Evolutionary conservation across 2,797 vertebrate genomes (phyloP).

Genomic region (Hemitrygon akajei): DNA sequence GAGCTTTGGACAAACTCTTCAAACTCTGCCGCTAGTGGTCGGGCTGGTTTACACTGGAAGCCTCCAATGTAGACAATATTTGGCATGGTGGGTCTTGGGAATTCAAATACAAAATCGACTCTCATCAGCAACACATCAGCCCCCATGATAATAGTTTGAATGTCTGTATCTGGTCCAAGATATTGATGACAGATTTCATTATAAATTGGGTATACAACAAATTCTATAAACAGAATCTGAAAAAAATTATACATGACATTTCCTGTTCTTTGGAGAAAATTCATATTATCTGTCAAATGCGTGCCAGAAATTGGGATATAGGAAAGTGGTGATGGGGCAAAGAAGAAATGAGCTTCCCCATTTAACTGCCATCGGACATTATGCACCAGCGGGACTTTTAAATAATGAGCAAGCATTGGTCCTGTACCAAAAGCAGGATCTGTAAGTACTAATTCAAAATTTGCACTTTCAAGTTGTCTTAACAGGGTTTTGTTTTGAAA

Average conservation of each 20-base stretch:
- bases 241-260: constrained; percentile 50
- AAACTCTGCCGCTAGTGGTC: constrained; percentile 39
- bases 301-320: constrained; percentile 40
- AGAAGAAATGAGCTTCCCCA: constrained; percentile 26
- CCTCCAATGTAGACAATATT: constrained; percentile 29
- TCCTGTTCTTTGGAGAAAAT: constrained; percentile 50
- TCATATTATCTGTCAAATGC: constrained; percentile 50
- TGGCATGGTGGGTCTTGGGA: constrained; percentile 21
- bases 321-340: constrained; percentile 37
- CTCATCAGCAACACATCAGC: constrained; percentile 10
- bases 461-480: background rate
- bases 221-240: background rate
- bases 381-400: constrained; percentile 31
- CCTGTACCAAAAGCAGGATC: constrained; percentile 34
- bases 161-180: constrained; percentile 4
- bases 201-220: background rate
- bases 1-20: constrained; percentile 59
- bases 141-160: background rate
- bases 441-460: constrained; percentile 38
- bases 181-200: constrained; percentile 14
- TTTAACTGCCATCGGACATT: constrained; percentile 18
- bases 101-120: constrained; percentile 1
- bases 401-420: constrained; percentile 15
- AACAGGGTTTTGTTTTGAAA: constrained; percentile 33
- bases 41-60: constrained; percentile 25